Conservation (phyloP, 2,113 vertebrate genomes). For the Corvus cornix region DNA sequence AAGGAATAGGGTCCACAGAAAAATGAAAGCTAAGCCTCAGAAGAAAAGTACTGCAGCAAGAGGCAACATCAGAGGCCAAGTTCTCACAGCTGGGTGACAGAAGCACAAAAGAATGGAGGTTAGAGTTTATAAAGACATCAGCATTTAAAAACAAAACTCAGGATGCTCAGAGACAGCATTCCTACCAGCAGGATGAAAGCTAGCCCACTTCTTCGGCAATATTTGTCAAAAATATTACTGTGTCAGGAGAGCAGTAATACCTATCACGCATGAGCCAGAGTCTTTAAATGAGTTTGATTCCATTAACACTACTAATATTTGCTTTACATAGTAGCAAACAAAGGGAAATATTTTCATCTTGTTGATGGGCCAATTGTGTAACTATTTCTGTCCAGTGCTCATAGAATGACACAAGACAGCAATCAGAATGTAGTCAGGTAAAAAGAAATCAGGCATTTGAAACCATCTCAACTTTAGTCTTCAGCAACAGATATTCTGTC, state of each 20-base stretch:
- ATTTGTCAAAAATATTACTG: background rate
- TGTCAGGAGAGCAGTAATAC: background rate
- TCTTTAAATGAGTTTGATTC: conserved; percentile 34
- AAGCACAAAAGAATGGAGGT: background rate
- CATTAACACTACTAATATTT: background rate
- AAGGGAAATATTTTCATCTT: conserved; percentile 1
- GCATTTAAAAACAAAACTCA: background rate
- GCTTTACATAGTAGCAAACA: conserved; percentile 4
- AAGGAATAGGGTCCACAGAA: background rate
- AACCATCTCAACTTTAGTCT: background rate
- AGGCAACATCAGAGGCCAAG: background rate
- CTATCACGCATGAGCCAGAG: background rate
- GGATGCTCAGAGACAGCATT: background rate
- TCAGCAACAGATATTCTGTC: background rate
- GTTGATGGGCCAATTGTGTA: background rate
- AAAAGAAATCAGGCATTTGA: background rate
- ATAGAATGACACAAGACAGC: background rate
- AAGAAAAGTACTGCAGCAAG: background rate
- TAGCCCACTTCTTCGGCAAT: background rate
- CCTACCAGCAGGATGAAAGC: background rate
- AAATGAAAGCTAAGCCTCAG: background rate
- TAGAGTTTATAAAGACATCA: background rate
- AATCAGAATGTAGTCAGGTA: background rate
- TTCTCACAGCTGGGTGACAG: background rate
- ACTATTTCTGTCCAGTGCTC: background rate